Percentiles rank a stretch among this genome's conserved stretches.
These are phyloP conservation scores for Panagrolaimus sp. DNA, from an alignment of 1,140 invertebrate species.

Conservation along the genomic window DNA sequence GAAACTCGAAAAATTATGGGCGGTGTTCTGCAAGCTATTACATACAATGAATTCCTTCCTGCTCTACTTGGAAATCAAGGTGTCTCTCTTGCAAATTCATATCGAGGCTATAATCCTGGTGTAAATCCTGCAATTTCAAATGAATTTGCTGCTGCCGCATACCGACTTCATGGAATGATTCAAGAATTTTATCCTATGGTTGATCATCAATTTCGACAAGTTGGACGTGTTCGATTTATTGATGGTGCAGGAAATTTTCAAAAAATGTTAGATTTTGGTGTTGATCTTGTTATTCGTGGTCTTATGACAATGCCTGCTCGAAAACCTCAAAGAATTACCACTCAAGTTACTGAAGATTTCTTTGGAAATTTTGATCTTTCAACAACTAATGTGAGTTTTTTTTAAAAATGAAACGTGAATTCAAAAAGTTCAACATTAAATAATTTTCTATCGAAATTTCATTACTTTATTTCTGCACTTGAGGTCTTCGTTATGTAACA, in stretches of 20 bases:
- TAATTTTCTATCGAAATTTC: too few relatives aligned
- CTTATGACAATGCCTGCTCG: constrained; percentile 24
- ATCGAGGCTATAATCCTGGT: constrained; percentile 30
- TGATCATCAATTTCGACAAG: constrained; percentile 29
- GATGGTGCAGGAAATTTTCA: constrained; percentile 25
- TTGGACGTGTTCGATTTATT: constrained; percentile 36
- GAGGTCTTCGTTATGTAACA: too few relatives aligned
- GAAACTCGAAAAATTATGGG: constrained; percentile 45
- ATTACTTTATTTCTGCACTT: too few relatives aligned
- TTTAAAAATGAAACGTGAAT: too few relatives aligned
- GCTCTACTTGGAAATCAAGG: constrained; percentile 26
- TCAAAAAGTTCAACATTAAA: too few relatives aligned
- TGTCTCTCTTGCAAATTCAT: constrained; percentile 21
- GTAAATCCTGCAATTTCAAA: constrained; percentile 31
- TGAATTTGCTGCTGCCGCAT: constrained; percentile 38
- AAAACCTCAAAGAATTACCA: constrained; percentile 31
- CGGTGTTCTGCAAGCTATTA: constrained; percentile 10
- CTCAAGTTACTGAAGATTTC: constrained; percentile 25
- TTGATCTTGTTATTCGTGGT: constrained; percentile 31
- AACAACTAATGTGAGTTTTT: neutral
- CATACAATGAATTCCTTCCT: constrained; percentile 20
- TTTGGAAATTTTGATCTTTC: constrained; percentile 5
- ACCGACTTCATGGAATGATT: constrained; percentile 38
- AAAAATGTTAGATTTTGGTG: constrained; percentile 22
- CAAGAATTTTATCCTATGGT: constrained; percentile 39